phyloP scores from a whole-genome alignment of 2,113 vertebrate species.

The Clarias batrachus region DNA sequence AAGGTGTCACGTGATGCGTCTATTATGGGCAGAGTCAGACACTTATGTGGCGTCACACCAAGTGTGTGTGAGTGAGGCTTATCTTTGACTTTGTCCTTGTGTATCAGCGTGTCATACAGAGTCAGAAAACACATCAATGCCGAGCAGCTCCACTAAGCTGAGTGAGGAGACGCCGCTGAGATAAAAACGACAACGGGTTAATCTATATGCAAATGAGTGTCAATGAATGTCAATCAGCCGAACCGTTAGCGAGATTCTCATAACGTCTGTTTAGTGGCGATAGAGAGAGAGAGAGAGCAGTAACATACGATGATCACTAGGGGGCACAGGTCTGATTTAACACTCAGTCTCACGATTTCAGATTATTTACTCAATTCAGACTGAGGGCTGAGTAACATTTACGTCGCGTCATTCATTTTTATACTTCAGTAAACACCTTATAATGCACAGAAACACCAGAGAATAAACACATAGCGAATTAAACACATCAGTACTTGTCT shows the following conservation, averaged over 20 bases:
- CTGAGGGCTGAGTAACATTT: neutral
- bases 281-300: neutral
- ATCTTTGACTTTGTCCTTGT: neutral
- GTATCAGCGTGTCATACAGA: neutral
- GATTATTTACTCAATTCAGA: neutral
- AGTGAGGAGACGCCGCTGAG: neutral
- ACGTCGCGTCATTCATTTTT: neutral
- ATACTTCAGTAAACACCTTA: neutral
- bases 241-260: neutral
- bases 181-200: neutral
- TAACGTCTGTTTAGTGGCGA: neutral
- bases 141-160: neutral
- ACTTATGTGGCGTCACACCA: neutral
- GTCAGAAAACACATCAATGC: neutral
- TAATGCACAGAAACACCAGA: neutral
- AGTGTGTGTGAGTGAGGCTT: neutral
- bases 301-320: neutral
- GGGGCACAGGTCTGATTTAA: neutral
- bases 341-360: neutral
- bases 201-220: constrained; percentile 30
- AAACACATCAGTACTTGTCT: neutral
- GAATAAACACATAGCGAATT: neutral
- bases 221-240: neutral
- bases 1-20: too few relatives aligned
- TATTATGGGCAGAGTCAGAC: neutral